Percentiles rank a stretch among this genome's conserved stretches.
Evolutionary conservation across 2,113 vertebrate genomes (phyloP).

Genomic region (Amphiprion ocellaris): DNA sequence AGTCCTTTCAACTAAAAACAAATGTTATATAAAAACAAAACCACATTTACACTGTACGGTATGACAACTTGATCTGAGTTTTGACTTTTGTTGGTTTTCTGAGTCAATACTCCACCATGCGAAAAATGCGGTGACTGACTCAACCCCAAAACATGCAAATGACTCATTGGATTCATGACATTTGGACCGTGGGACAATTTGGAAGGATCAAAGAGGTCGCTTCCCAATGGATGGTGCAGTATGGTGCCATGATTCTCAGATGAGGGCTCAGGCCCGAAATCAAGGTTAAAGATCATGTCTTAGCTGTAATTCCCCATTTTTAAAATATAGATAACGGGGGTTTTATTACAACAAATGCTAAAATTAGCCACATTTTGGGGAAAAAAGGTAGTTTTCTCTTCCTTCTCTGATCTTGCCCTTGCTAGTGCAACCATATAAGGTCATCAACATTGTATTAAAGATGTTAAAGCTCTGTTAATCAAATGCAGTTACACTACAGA

Average conservation of each 20-base stretch:
- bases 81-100: slow-evolving; percentile 52
- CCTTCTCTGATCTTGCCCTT: slow-evolving; percentile 9
- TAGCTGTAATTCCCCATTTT: slow-evolving; percentile 36
- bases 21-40: slow-evolving; percentile 24
- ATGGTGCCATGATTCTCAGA: slow-evolving; percentile 59
- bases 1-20: slow-evolving; percentile 19
- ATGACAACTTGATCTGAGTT: slow-evolving; percentile 38
- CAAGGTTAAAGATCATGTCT: slow-evolving; percentile 41
- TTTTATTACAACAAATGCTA: slow-evolving; percentile 38
- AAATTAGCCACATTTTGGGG: slow-evolving; percentile 55
- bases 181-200: slow-evolving; percentile 63
- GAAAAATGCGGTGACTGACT: slow-evolving; percentile 58
- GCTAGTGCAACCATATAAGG: slow-evolving; percentile 50
- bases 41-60: slow-evolving; percentile 26
- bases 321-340: slow-evolving; percentile 22
- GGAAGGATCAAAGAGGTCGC: slow-evolving; percentile 47
- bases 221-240: slow-evolving; percentile 64
- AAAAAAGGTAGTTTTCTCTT: slow-evolving; percentile 15
- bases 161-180: slow-evolving; percentile 70
- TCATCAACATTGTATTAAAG: slow-evolving; percentile 53
- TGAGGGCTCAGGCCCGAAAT: slow-evolving; percentile 32
- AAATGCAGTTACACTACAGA: background rate
- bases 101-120: slow-evolving; percentile 44
- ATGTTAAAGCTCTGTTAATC: slow-evolving; percentile 63
- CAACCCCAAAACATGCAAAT: slow-evolving; percentile 66